Base-by-base conservation (phyloP, 2,888 invertebrate genomes). In the Elaeidobius kamerunicus region DNA sequence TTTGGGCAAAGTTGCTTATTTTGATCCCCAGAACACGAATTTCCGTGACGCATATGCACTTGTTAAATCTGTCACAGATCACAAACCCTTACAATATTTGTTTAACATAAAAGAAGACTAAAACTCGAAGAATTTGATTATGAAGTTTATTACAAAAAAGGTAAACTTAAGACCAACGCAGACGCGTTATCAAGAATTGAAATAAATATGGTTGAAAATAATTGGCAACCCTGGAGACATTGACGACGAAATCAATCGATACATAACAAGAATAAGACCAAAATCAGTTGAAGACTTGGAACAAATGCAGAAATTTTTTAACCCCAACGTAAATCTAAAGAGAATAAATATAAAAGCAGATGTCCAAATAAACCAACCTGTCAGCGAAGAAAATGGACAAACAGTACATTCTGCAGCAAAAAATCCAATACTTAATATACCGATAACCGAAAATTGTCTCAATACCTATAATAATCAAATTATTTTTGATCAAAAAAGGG, bases 41-140 rank as follows among this genome's bases (percentile, higher is more conserved):
- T n/a, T n/a, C n/a, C n/a, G n/a, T n/a, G n/a, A n/a, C n/a, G n/a
- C n/a, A n/a, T n/a, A n/a, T n/a, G n/a, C n/a, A n/a, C n/a, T n/a
- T n/a, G n/a, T n/a, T n/a, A n/a, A n/a, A n/a, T n/a, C n/a, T 12
- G 18, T 55, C 11, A 48, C 48, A 9, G 57, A 57, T 32, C 55
- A 57, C 23, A 42, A 48, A 40, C 52, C 55, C 4, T 18, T 57
- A 7, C 32, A 44, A 34, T 50, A 36, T 30, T 23, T 57, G 14
- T 48, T 50, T 12, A 19, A n/a, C 4, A 6, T 30, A 30, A 53
- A 55, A 52, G 46, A 55, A 9, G 43, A 16, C 28, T 48, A 9
- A 55, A 55, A 52, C 42, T 55, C 2, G 36, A 47, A n/a, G 52
- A 56, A 28, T 54, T 12, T 32, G 36, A 54, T 36, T 54, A 40